Conservation (phyloP, 2,113 vertebrate genomes). For the Pangasianodon gigas region DNA sequence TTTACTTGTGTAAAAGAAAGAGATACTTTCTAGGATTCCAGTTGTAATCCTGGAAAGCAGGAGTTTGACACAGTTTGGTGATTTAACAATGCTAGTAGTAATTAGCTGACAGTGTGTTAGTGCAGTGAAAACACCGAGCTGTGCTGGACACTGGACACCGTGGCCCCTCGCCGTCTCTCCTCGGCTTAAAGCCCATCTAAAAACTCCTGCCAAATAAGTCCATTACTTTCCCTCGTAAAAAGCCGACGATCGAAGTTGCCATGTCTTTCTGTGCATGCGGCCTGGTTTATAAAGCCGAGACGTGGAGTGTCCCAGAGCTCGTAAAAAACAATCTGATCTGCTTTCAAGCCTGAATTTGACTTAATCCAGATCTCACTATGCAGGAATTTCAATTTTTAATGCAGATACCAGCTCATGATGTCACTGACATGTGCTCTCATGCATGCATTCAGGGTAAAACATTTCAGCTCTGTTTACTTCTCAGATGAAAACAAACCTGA, state of each 20-base stretch:
- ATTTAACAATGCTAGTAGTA: not conserved
- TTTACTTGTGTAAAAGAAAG: not conserved
- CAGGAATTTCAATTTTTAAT: not conserved
- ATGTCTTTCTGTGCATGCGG: slow-evolving; percentile 6
- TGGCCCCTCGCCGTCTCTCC: not conserved
- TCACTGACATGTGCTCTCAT: not conserved
- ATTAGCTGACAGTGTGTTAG: not conserved
- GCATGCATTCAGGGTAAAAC: not conserved
- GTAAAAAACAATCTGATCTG: slow-evolving; percentile 23
- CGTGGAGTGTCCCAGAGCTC: not conserved
- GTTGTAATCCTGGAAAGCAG: not conserved
- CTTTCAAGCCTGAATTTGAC: slow-evolving; percentile 23
- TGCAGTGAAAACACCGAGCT: not conserved
- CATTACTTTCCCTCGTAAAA: slow-evolving; percentile 27
- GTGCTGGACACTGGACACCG: not conserved
- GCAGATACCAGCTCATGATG: slow-evolving; percentile 4
- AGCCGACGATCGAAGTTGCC: not conserved
- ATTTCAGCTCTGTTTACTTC: not conserved
- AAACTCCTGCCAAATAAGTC: slow-evolving; percentile 30
- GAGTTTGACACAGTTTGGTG: not conserved
- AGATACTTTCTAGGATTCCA: not conserved
- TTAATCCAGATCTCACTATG: slow-evolving; percentile 5
- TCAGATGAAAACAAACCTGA: not conserved
- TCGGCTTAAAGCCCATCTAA: not conserved
- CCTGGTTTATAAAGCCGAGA: slow-evolving; percentile 29